Conservation (phyloP, 2,113 vertebrate species). For the Ochotona princeps region DNA sequence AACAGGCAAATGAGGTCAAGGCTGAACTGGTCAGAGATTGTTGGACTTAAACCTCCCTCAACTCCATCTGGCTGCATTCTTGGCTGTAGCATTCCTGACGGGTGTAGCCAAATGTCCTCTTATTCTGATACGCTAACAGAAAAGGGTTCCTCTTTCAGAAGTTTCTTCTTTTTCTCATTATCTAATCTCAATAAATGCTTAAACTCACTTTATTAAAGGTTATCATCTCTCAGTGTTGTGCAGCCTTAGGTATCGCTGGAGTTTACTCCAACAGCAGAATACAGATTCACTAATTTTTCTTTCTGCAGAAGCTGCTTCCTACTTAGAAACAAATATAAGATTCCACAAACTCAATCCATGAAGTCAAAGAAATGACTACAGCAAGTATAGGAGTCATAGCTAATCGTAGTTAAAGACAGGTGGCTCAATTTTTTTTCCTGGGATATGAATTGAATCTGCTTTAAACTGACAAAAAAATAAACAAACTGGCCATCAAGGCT, state of each 20-base stretch:
- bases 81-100: slow-evolving; percentile 35
- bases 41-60: slow-evolving; percentile 22
- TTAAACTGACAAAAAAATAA: not conserved
- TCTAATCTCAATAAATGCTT: slow-evolving; percentile 9
- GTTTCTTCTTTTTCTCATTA: slow-evolving; percentile 28
- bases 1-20: slow-evolving; percentile 50
- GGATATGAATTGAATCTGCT: slow-evolving; percentile 46
- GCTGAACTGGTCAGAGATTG: slow-evolving; percentile 30
- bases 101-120: slow-evolving; percentile 22
- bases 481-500: not conserved
- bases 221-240: slow-evolving; percentile 33
- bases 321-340: not conserved
- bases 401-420: not conserved
- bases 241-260: not conserved
- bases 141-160: slow-evolving; percentile 53
- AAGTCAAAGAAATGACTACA: slow-evolving; percentile 28
- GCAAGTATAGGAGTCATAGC: not conserved
- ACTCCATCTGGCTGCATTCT: slow-evolving; percentile 30
- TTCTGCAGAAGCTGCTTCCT: slow-evolving; percentile 44
- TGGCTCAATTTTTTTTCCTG: slow-evolving; percentile 14
- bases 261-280: not conserved
- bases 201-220: slow-evolving; percentile 22
- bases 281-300: not conserved
- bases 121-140: not conserved
- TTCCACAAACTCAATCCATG: slow-evolving; percentile 2